A percentile compares a stretch with the other conserved stretches of the same genome.
phyloP scores from a whole-genome alignment of 2,113 vertebrate genomes.

The Lophius piscatorius region DNA sequence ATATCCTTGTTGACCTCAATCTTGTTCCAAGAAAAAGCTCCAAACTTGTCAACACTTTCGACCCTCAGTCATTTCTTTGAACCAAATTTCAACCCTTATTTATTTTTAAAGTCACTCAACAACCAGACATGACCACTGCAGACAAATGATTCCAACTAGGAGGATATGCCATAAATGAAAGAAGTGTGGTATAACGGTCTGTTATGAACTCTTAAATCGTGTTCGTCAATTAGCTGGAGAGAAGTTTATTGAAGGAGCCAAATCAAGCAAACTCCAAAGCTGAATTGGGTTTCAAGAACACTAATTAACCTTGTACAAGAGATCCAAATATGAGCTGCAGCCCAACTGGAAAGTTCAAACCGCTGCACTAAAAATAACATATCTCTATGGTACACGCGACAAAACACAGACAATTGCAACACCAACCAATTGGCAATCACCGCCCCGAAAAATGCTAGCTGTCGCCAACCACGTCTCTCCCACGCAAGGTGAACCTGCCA shows the following conservation, averaged over 20 bases:
- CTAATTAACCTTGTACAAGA: conserved; percentile 22
- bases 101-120: conserved; percentile 37
- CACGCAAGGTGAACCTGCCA: conserved; percentile 60
- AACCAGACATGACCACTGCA: conserved; percentile 43
- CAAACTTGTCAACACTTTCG: conserved; percentile 32
- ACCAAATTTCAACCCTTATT: conserved; percentile 36
- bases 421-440: conserved; percentile 51
- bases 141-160: conserved; percentile 6
- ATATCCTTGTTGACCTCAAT: conserved; percentile 13
- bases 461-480: conserved; percentile 56
- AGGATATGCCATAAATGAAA: conserved; percentile 22
- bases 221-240: conserved; percentile 21
- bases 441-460: conserved; percentile 49
- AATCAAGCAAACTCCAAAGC: conserved; percentile 25
- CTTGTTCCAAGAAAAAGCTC: conserved; percentile 23
- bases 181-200: background rate
- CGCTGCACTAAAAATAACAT: conserved; percentile 48
- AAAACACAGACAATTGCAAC: conserved; percentile 55
- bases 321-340: conserved; percentile 34
- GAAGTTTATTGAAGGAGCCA: conserved; percentile 8
- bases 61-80: conserved; percentile 44
- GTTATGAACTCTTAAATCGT: conserved; percentile 6
- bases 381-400: conserved; percentile 35
- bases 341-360: conserved; percentile 22
- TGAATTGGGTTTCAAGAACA: conserved; percentile 23